Evolutionary conservation across 2,113 vertebrate genomes (phyloP), one percentile per base, ranked within the genome.

Genomic region (Austrofundulus limnaeus): DNA sequence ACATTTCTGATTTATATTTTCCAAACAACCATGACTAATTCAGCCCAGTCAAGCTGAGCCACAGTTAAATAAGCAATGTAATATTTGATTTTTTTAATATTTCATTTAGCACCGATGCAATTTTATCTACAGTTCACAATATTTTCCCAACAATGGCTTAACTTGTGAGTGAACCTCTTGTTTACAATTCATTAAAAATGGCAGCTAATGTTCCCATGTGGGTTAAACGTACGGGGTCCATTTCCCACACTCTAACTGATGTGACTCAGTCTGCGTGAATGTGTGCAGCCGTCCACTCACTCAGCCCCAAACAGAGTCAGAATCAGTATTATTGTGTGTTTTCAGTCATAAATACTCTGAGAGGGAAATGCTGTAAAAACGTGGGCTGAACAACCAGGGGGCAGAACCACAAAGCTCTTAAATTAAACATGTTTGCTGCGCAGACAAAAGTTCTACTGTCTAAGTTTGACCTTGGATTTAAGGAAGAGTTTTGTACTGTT

Each of bases 311-410:
- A 80, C 76, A 85, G 55, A 59, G 70, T 46, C 54, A 59, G 53
- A 66, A 54, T 51, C 58, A 31, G 56, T 43, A 38, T 37, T 45
- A 31, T 55, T 60, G 66, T 61, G n/a, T 48, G 63, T 42, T 46
- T 62, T 49, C 21, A 42, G 60, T 77, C 48, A 68, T 72, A 65
- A 65, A 65, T 15, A 45, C 48, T 66, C 31, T 51, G 81, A 85
- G 73, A 77, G 79, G 67, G 28, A 87, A 80, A 79, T 79, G 55
- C 38, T 82, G 81, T 81, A 67, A 77, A 85, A 82, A 87, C 81
- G 39, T 28, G 52, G 39, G 23, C 34, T 45, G 28, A 38, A 25
- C 10, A 47, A 50, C 13, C 24, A 9, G 37, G 49, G 7, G 6
- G 4, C 28, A 57, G n/a, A 49, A 54, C 16, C 28, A 38, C 11